A percentile compares a stretch with the other conserved stretches of the same genome.
Conservation (phyloP, 2,113 vertebrate species). For the Psettodes erumei region DNA sequence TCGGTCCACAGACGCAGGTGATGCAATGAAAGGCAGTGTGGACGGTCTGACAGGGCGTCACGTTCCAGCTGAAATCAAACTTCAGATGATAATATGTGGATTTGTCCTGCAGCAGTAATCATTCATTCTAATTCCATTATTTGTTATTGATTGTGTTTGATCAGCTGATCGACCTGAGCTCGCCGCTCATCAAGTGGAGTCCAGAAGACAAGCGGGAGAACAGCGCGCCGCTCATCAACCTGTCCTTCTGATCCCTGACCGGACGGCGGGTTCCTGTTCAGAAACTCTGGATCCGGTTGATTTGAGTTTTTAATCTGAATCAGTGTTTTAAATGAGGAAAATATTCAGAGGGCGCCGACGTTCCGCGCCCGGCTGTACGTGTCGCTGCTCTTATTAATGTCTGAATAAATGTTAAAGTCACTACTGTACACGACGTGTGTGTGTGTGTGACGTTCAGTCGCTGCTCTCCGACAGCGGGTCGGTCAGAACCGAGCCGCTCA, state of each 20-base stretch:
- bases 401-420: constrained; percentile 60
- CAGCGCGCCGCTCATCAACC: constrained; percentile 77
- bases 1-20: neutral
- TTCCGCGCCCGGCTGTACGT: constrained; percentile 20
- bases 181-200: constrained; percentile 85
- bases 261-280: constrained; percentile 2
- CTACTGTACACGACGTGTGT: constrained; percentile 3
- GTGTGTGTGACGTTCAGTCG: too few relatives aligned
- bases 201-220: constrained; percentile 79
- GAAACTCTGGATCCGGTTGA: neutral
- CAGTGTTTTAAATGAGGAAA: constrained; percentile 47
- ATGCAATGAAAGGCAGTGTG: neutral
- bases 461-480: too few relatives aligned
- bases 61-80: too few relatives aligned
- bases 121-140: neutral
- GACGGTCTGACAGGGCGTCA: too few relatives aligned
- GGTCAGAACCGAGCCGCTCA: too few relatives aligned
- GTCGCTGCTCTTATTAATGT: constrained; percentile 57
- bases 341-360: constrained; percentile 30
- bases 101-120: neutral
- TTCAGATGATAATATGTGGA: too few relatives aligned
- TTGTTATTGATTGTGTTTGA: neutral
- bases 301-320: neutral
- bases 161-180: constrained; percentile 84
- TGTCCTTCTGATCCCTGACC: constrained; percentile 78